phyloP scores from a whole-genome alignment of 2,113 vertebrate genomes.

The Todiramphus chloris region DNA sequence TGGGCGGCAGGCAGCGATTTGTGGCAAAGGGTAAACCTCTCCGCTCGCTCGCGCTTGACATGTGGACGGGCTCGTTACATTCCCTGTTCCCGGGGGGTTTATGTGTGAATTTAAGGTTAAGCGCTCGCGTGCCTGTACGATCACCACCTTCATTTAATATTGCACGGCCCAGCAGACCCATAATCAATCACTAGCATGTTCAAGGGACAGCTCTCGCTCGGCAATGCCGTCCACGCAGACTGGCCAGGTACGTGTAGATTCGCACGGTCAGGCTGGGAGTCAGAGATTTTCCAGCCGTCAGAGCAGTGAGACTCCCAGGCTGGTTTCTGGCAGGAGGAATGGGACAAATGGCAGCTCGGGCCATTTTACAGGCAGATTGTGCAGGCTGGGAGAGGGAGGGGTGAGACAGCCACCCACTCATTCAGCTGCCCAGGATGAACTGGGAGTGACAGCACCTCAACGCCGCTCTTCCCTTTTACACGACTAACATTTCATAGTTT shows the following conservation, averaged over 20 bases:
- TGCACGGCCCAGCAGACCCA: neutral
- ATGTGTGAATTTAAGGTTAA: conserved; percentile 27
- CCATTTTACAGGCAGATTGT: neutral
- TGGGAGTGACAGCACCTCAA: neutral
- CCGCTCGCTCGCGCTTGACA: neutral
- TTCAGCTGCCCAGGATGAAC: neutral
- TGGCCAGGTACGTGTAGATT: accelerated
- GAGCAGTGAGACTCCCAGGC: neutral
- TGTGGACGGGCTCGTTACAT: neutral
- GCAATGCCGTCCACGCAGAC: neutral
- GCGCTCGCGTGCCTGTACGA: neutral
- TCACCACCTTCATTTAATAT: neutral
- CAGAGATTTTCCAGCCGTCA: neutral
- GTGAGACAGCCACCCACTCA: neutral
- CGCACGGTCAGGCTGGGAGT: accelerated
- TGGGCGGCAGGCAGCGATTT: conserved; percentile 29
- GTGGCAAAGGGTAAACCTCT: conserved; percentile 50
- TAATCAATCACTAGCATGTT: neutral
- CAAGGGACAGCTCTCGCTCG: neutral
- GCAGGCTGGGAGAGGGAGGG: neutral
- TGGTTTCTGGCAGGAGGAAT: neutral
- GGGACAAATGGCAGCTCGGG: neutral
- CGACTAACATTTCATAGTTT: neutral
- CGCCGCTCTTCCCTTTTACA: accelerated
- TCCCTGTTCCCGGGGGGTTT: neutral